Evolutionary conservation across 2,797 vertebrate species (phyloP), one percentile per base, ranked within the genome.

Genomic region (Staurois parvus): DNA sequence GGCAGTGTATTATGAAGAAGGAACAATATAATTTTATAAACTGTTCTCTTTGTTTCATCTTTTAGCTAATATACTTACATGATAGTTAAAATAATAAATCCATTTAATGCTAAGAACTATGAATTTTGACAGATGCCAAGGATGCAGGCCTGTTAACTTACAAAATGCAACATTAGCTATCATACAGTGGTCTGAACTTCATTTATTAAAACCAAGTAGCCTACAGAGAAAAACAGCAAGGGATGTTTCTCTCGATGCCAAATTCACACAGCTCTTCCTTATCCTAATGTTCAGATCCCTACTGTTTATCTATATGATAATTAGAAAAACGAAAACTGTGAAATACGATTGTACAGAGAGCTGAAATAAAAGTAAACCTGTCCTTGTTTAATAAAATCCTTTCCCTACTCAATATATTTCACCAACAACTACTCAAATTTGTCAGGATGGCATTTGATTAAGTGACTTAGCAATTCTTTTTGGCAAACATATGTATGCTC

Each of bases 291-390:
- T 92, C 90, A 1, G 84, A 93, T 90, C 90, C 92, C 94, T 88
- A 92, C 92, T 94, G 94, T 90, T 95, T 92, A 91, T 92, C 91
- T 92, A 90, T 93, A 91, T 91, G 91, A 89, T 92, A 92, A 95
- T 95, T 92, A 94, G 87, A 90, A 89, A 93, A 93, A 93, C 84
- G 84, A 91, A 85, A 92, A 78, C 80, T 89, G 89, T 89, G 88
- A 89, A 91, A 91, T 90, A 89, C 21, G n/a, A 52, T 66, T 88
- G 91, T 90, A 76, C 76, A 34, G 84, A 29, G n/a, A 29, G 19
- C 2, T 52, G 11, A 19, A 52, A 19, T 52, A 4, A 52, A 52
- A 52, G 48, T 17, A 52, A 52, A 52, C 15, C 17, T 52, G 48
- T 19, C 48, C 48, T 52, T 52, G 15, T 52, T 52, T 5, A 45